Conservation (phyloP, 2,797 vertebrate species). For the Agapornis canus region DNA sequence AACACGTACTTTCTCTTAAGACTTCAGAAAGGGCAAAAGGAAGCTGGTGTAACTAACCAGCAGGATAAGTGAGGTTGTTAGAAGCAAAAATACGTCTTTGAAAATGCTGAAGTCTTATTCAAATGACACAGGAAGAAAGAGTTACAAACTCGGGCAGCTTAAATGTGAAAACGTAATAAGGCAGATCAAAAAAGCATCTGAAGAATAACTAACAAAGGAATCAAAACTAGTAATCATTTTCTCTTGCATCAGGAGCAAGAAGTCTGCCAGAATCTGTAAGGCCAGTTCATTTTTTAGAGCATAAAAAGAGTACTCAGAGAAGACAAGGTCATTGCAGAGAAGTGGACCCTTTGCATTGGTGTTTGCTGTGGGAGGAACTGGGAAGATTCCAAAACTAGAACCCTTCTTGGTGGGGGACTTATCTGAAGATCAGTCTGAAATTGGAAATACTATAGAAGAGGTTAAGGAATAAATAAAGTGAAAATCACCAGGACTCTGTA, state of each 20-base stretch:
- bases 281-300: background rate
- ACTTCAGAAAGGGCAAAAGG: background rate
- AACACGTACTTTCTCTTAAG: background rate
- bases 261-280: background rate
- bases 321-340: background rate
- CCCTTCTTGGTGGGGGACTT: background rate
- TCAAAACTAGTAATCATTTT: constrained; percentile 21
- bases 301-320: background rate
- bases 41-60: background rate
- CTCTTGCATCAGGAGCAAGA: background rate
- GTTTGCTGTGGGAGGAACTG: background rate
- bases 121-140: constrained; percentile 15
- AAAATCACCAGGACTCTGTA: background rate
- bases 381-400: constrained; percentile 18
- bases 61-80: background rate
- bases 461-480: constrained; percentile 31
- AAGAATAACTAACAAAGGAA: constrained; percentile 32
- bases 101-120: constrained; percentile 17
- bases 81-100: constrained; percentile 22
- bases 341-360: background rate
- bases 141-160: background rate
- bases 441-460: constrained; percentile 16
- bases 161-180: constrained; percentile 25
- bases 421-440: constrained; percentile 33
- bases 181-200: background rate